A percentile compares a stretch with the other conserved stretches of the same genome.
phyloP scores from a whole-genome alignment of 2,888 invertebrate species.

The Stomorhina lunata region DNA sequence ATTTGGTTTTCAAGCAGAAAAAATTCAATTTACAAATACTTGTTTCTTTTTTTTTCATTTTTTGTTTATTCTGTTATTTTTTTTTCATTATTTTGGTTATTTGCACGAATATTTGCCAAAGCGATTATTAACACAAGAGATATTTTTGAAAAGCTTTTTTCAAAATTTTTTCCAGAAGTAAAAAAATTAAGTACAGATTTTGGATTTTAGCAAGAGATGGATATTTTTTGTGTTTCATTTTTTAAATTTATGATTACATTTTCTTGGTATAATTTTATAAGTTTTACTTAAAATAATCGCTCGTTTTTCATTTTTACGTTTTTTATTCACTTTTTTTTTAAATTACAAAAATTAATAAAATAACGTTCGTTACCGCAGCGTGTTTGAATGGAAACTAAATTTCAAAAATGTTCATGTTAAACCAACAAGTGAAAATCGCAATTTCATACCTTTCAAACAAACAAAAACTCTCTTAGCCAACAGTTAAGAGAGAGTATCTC shows the following conservation, averaged over 20 bases:
- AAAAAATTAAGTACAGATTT: background rate
- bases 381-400: constrained; percentile 67
- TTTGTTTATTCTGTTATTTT: constrained; percentile 38
- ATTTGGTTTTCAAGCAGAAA: constrained; percentile 30
- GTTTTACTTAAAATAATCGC: background rate
- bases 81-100: background rate
- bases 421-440: constrained; percentile 42
- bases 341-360: constrained; percentile 22
- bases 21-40: constrained; percentile 51
- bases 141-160: constrained; percentile 24
- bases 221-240: background rate
- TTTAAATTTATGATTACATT: constrained; percentile 12
- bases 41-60: too few relatives aligned
- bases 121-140: constrained; percentile 28
- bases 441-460: background rate
- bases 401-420: constrained; percentile 40
- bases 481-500: constrained; percentile 4
- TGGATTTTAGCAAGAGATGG: background rate
- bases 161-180: background rate
- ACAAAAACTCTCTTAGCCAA: too few relatives aligned
- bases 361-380: constrained; percentile 65
- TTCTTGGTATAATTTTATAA: background rate
- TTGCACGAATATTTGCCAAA: constrained; percentile 53
- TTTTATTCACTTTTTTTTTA: background rate
- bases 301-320: constrained; percentile 44